Base-by-base conservation (phyloP, 2,888 invertebrate species). In the Parnassius orleans region DNA sequence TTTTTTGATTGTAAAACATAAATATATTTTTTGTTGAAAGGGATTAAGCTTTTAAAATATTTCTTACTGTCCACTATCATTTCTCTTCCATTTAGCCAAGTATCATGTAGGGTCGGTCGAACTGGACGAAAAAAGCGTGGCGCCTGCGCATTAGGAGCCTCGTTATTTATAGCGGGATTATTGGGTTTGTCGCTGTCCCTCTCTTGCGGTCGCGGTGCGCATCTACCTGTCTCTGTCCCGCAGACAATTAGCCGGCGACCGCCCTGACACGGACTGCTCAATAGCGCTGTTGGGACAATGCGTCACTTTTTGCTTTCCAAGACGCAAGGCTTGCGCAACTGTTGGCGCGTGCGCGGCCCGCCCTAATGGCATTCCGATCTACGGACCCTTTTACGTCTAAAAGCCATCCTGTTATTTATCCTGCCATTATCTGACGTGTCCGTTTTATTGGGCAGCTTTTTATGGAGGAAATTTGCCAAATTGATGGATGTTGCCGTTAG, bases 121-220 rank as follows among this genome's bases (percentile, higher is more conserved):
- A 66, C 71, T 64, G 68, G 66, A 71, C 69, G 72, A 71, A 82
- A 83, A 80, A 79, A 73, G 69, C 75, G 77, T 86, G 89, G 89
- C 88, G 89, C 89, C 89, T 84, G 81, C 77, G 77, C 80, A 80
- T 84, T 85, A 83, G 77, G 80, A 79, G 79, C 78, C 77, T 69
- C 73, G 81, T 84, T 86, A 87, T 88, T 88, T 89, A 88, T 88
- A 80, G 84, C 66, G 76, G 80, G 77, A 79, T 80, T 79, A 81
- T 76, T 75, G 73, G 78, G 73, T 71, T 63, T 65, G 53, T 19
- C 42, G 62, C 56, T 61, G 72, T 84, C 82, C 66, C 74, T 63
- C 64, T 80, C 77, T 7, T 65, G 2, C 77, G 1, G 46, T 15
- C 46, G 24, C 47, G 9, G 12, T 24, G 5, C 14, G 12, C 9